Conservation (phyloP, 2,888 invertebrate genomes). For the Augiades crinisus region DNA sequence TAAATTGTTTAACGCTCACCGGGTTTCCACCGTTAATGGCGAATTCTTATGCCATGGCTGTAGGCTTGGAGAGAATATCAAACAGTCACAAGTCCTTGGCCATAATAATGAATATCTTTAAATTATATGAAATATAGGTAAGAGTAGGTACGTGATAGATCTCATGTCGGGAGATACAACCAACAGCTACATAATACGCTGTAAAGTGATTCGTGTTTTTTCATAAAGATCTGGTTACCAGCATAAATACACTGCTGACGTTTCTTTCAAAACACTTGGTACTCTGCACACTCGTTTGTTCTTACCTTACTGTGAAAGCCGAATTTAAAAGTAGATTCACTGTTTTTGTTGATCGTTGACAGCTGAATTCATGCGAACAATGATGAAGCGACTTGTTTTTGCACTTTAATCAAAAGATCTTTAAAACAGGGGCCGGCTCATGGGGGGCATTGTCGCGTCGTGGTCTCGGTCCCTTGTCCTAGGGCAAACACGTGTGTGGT, state of each 20-base stretch:
- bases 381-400: slow-evolving; percentile 14
- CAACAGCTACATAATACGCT: too few relatives aligned
- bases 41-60: not conserved
- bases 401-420: slow-evolving; percentile 22
- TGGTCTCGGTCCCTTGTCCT: slow-evolving; percentile 40
- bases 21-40: not conserved
- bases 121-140: too few relatives aligned
- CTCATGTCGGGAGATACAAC: too few relatives aligned
- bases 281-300: too few relatives aligned
- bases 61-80: not conserved
- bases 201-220: too few relatives aligned
- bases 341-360: slow-evolving; percentile 1
- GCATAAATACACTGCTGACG: too few relatives aligned
- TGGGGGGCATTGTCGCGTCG: slow-evolving; percentile 38
- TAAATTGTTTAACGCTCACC: too few relatives aligned
- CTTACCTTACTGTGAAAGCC: too few relatives aligned
- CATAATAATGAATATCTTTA: not conserved
- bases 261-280: too few relatives aligned
- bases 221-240: too few relatives aligned
- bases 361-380: slow-evolving; percentile 1
- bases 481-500: slow-evolving; percentile 57
- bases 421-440: slow-evolving; percentile 11
- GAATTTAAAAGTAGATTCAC: too few relatives aligned
- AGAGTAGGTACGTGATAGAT: too few relatives aligned
- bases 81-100: not conserved